Percentiles rank a stretch among this genome's conserved stretches.
These are phyloP conservation scores for Polylopha cassiicola DNA, from an alignment of 2,888 invertebrate species.

Conservation along the genomic window DNA sequence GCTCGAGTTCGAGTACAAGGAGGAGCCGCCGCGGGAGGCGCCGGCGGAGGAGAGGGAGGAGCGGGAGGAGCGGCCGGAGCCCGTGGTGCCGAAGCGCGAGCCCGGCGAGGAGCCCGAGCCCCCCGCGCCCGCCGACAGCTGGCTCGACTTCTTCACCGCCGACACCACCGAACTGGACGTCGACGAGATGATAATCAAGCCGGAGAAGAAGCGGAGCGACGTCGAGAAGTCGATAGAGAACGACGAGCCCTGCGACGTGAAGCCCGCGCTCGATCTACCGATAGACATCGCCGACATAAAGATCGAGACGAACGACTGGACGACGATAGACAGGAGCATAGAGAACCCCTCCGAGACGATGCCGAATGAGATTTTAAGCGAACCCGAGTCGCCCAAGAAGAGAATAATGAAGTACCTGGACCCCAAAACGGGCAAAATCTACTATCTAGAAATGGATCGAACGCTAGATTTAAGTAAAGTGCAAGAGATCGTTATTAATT, in stretches of 20 bases:
- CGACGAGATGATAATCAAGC: constrained; percentile 65
- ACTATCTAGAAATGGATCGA: constrained; percentile 65
- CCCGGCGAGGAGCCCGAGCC: constrained; percentile 24
- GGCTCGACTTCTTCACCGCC: constrained; percentile 65
- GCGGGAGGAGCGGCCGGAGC: constrained; percentile 19
- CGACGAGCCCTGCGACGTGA: constrained; percentile 11
- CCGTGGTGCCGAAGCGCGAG: constrained; percentile 13
- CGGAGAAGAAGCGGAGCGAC: constrained; percentile 34
- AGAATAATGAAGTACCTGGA: constrained; percentile 67
- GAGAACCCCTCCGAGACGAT: constrained; percentile 28
- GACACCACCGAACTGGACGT: constrained; percentile 56
- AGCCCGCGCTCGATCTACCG: constrained; percentile 11
- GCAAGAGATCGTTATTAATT: constrained; percentile 63
- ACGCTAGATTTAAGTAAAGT: constrained; percentile 57
- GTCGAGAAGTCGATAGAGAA: constrained; percentile 9
- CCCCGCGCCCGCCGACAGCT: constrained; percentile 41
- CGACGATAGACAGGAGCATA: constrained; percentile 8
- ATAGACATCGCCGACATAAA: constrained; percentile 10
- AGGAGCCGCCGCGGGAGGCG: constrained; percentile 24
- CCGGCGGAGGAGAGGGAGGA: constrained; percentile 12
- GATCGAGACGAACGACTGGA: constrained; percentile 15
- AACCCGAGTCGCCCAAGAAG: constrained; percentile 44
- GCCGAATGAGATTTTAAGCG: constrained; percentile 41
- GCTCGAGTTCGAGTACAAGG: constrained; percentile 54
- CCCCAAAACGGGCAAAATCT: constrained; percentile 61